Evolutionary conservation across 2,113 vertebrate genomes (phyloP).

Genomic region (Leptobrachium leishanense): DNA sequence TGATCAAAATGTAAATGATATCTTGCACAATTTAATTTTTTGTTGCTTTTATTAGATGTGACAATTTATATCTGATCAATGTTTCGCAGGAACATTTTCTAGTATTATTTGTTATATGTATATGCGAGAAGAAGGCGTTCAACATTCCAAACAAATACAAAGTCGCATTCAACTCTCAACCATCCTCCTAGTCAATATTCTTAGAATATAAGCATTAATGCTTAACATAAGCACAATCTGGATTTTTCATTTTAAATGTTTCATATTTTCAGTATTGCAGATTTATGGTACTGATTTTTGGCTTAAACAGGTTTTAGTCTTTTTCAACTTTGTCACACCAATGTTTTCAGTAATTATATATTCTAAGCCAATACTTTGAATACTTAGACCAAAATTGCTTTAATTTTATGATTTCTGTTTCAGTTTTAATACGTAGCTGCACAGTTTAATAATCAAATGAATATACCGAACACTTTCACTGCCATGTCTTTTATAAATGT

Average conservation of each 20-base stretch:
- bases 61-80: not conserved
- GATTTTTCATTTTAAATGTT: constrained; percentile 14
- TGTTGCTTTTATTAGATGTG: not conserved
- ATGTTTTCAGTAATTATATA: no score
- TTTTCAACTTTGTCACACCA: no score
- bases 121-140: not conserved
- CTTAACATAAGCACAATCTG: not conserved
- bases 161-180: not conserved
- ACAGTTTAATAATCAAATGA: no score
- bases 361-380: no score
- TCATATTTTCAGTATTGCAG: not conserved
- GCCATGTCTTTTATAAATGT: no score
- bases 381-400: no score
- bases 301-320: no score
- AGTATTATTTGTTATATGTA: not conserved
- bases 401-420: no score
- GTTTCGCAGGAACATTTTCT: not conserved
- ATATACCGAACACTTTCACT: no score
- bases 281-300: no score
- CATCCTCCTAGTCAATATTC: not conserved
- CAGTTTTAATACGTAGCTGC: no score
- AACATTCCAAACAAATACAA: constrained; percentile 3
- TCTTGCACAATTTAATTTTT: not conserved
- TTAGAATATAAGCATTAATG: not conserved
- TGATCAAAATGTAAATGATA: constrained; percentile 28